Evolutionary conservation across 2,888 invertebrate genomes (phyloP).

Genomic region (Lysandra bellargus): DNA sequence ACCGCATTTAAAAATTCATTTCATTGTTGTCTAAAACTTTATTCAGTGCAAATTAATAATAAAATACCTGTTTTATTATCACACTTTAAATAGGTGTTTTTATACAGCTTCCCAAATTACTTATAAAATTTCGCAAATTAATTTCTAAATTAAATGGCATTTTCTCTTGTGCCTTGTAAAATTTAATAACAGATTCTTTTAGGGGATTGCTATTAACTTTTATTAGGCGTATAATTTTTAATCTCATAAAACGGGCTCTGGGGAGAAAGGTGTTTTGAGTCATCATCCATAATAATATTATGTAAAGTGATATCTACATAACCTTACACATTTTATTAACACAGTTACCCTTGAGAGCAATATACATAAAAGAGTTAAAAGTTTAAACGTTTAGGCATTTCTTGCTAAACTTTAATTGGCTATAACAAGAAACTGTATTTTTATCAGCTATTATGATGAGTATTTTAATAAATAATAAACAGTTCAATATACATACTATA

Average conservation of each 20-base stretch:
- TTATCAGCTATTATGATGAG: too few species aligned
- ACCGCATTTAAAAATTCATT: too few species aligned
- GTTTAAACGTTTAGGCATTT: not conserved
- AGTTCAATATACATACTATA: too few species aligned
- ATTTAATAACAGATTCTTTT: not conserved
- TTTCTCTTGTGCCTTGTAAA: not conserved
- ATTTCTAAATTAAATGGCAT: not conserved
- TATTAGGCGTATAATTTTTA: slow-evolving; percentile 6
- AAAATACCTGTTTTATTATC: not conserved
- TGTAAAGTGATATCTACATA: not conserved
- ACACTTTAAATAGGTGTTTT: not conserved
- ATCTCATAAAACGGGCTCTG: not conserved
- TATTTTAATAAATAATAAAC: too few species aligned
- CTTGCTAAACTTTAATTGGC: too few species aligned
- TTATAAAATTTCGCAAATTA: not conserved
- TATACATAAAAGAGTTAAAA: not conserved
- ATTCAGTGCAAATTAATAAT: not conserved
- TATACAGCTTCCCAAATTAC: not conserved
- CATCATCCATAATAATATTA: not conserved
- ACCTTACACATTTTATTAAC: not conserved
- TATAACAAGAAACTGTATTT: too few species aligned
- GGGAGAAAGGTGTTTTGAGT: not conserved
- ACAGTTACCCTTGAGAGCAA: not conserved
- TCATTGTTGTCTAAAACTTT: not conserved
- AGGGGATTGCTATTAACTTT: not conserved